Base-by-base conservation (phyloP, 2,113 vertebrate genomes). In the Pontoporia blainvillei region DNA sequence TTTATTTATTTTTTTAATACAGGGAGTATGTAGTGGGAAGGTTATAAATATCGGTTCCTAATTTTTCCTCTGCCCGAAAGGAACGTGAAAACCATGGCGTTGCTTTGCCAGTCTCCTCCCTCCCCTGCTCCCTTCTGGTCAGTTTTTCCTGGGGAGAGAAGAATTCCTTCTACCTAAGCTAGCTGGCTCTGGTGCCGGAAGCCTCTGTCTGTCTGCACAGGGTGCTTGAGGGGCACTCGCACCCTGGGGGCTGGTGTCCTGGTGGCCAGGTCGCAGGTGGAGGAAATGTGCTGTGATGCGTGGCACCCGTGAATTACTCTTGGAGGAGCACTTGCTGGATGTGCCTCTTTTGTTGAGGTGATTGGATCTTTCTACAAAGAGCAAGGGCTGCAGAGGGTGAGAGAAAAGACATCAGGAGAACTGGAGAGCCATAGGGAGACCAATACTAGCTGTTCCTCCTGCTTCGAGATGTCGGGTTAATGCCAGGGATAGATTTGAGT, bases 311-410 rank as follows among this genome's bases (percentile, higher is more conserved):
- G 75, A 96, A 89, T 88, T 61, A 71, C 88, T 54, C 1, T 39
- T 52, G 29, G 88, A 96, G n/a, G 79, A 89, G 93, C 86, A 23
- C 57, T 15, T 1, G 41, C 61, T 78, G 15, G 66, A 46, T 75
- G 67, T 73, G n/a, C 54, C 75, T 87, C 69, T 94, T 85, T 95
- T 95, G 79, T 96, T 81, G 88, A 86, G 59, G 67, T 27, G 84
- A 62, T 46, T 95, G 84, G 27, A 87, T 88, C 72, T 93, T 93
- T 67, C 15, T 20, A 49, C 78, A 49, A 52, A 94, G 82, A 71
- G 44, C 44, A 62, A 75, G 71, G 61, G 34, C 76, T 90, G 41
- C 69, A 44, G 36, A 95, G 75, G 29, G 57, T 39, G 57, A 96
- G 64, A 91, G 82, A 71, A 93, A 92, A 66, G 86, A 34, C 8